Percentiles rank a stretch among this genome's conserved stretches.
Conservation (phyloP, 2,797 vertebrate genomes). For the Adrianichthys oophorus region DNA sequence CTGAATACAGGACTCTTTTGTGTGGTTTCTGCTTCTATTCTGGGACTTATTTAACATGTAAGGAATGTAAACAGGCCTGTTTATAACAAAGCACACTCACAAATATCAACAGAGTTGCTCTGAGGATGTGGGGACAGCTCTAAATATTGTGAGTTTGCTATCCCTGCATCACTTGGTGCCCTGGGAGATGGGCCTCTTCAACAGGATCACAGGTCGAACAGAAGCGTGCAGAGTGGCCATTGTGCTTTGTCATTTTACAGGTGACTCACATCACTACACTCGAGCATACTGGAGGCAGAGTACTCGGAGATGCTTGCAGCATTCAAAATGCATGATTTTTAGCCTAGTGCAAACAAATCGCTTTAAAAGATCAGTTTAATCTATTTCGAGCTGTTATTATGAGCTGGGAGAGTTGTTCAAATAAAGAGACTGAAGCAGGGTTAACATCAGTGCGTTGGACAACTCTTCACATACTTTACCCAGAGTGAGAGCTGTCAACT, state of each 20-base stretch:
- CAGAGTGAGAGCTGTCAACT: conserved; percentile 75
- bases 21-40: conserved; percentile 33
- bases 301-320: conserved; percentile 80
- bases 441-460: conserved; percentile 79
- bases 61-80: conserved; percentile 24
- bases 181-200: conserved; percentile 81
- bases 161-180: conserved; percentile 73
- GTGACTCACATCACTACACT: conserved; percentile 86
- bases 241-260: conserved; percentile 83
- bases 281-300: conserved; percentile 77
- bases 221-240: conserved; percentile 81
- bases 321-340: conserved; percentile 84
- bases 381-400: conserved; percentile 84
- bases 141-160: conserved; percentile 75
- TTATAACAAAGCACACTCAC: conserved; percentile 15
- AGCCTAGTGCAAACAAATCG: conserved; percentile 84
- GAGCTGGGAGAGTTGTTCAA: conserved; percentile 82
- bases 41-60: conserved; percentile 25
- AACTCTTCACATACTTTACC: conserved; percentile 81
- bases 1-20: conserved; percentile 30
- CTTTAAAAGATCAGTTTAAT: conserved; percentile 88
- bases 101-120: conserved; percentile 35
- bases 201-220: conserved; percentile 75
- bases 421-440: conserved; percentile 84
- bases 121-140: conserved; percentile 38